phyloP scores from a whole-genome alignment of 2,797 vertebrate species.

The Mormyrops boulengeri region DNA sequence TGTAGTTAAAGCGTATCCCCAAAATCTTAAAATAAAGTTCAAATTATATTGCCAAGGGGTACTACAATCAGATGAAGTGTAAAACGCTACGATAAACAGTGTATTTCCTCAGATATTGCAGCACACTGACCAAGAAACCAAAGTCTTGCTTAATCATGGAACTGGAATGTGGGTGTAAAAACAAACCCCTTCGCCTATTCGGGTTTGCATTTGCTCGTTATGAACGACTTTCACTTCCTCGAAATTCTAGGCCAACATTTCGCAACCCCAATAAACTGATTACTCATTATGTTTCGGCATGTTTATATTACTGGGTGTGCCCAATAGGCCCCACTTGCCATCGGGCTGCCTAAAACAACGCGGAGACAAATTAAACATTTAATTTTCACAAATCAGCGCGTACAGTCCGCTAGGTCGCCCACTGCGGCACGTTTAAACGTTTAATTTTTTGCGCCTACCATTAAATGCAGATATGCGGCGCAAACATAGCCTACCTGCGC shows the following conservation, averaged over 20 bases:
- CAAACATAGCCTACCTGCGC: slow-evolving; percentile 73
- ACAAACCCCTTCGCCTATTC: slow-evolving; percentile 19
- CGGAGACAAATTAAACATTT: background rate
- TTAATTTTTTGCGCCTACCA: background rate
- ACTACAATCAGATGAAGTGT: background rate
- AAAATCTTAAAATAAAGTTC: background rate
- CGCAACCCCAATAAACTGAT: slow-evolving; percentile 44
- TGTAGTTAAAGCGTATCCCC: background rate
- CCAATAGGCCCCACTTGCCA: background rate
- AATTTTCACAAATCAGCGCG: background rate
- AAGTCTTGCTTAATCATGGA: slow-evolving; percentile 12
- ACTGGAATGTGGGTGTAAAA: slow-evolving; percentile 10
- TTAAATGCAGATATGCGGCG: background rate
- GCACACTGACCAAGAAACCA: slow-evolving; percentile 9
- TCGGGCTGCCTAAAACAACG: background rate
- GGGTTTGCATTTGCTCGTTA: slow-evolving; percentile 38
- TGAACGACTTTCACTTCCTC: slow-evolving; percentile 66
- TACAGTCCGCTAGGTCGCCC: background rate
- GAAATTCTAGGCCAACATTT: slow-evolving; percentile 44
- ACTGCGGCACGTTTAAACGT: background rate
- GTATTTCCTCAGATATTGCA: background rate
- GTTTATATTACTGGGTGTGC: slow-evolving; percentile 25
- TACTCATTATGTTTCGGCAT: slow-evolving; percentile 21
- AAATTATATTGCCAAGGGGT: background rate
- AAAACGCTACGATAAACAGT: background rate